phyloP scores from a whole-genome alignment of 2,888 invertebrate species.

The Tholera decimalis region DNA sequence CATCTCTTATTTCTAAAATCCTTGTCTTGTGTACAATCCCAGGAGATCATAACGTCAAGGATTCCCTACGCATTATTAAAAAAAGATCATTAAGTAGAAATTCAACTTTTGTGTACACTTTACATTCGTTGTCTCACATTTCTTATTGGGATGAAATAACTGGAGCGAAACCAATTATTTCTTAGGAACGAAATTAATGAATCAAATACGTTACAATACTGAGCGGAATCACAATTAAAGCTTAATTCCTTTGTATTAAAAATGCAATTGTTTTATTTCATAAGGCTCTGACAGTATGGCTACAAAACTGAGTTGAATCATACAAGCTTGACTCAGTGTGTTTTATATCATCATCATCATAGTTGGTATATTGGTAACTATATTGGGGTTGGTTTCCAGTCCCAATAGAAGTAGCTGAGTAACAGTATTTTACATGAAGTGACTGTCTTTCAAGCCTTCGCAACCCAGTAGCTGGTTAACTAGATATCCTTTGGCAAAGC shows the following conservation, averaged over 20 bases:
- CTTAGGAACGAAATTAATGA: constrained; percentile 33
- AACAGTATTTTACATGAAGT: too few relatives aligned
- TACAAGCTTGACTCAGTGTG: background rate
- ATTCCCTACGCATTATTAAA: constrained; percentile 12
- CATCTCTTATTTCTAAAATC: constrained; percentile 38
- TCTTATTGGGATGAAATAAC: constrained; percentile 18
- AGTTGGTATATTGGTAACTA: too few relatives aligned
- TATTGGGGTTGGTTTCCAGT: too few relatives aligned
- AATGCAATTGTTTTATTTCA: background rate
- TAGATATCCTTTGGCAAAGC: too few relatives aligned
- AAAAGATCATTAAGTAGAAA: background rate
- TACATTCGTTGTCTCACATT: constrained; percentile 23
- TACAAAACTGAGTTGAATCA: background rate
- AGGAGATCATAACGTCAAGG: constrained; percentile 31
- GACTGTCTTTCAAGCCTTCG: too few relatives aligned
- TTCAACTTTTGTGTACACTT: background rate
- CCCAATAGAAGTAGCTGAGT: too few relatives aligned
- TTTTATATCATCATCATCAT: too few relatives aligned
- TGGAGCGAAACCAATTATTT: constrained; percentile 50
- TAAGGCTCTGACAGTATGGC: background rate
- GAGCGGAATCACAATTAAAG: background rate
- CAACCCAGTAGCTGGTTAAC: too few relatives aligned
- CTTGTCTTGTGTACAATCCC: constrained; percentile 15
- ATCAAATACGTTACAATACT: constrained; percentile 12
- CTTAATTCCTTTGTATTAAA: background rate